These are phyloP conservation scores for Ladona fulva DNA, from an alignment of 1,140 invertebrate species.

Conservation along the genomic window DNA sequence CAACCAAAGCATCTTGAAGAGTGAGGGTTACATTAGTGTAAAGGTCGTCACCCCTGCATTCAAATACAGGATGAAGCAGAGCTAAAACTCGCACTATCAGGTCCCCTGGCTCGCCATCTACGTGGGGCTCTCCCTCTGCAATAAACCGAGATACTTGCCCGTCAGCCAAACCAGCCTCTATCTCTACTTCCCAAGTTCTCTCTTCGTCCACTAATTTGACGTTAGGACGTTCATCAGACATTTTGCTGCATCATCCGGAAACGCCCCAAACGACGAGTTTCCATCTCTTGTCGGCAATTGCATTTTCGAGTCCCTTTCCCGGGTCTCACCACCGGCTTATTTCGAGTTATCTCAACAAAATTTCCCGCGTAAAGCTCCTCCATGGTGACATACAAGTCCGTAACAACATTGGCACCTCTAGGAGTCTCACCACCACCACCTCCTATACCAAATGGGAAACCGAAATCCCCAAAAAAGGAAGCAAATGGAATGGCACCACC, in stretches of 20 bases:
- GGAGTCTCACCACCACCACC: constrained; percentile 65
- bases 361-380: constrained; percentile 97
- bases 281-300: constrained; percentile 98
- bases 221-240: constrained; percentile 99
- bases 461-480: constrained; percentile 96
- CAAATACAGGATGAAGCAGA: constrained; percentile 80
- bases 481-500: constrained; percentile 74
- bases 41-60: constrained; percentile 87
- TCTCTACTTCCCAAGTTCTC: constrained; percentile 84
- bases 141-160: constrained; percentile 89
- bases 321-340: constrained; percentile 92
- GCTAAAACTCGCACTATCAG: constrained; percentile 82
- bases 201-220: constrained; percentile 94
- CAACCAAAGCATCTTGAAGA: constrained; percentile 83
- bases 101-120: constrained; percentile 98
- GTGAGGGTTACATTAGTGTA: constrained; percentile 97
- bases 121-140: constrained; percentile 96
- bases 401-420: constrained; percentile 84
- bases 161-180: constrained; percentile 94
- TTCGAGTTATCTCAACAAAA: constrained; percentile 94
- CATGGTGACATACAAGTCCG: constrained; percentile 88
- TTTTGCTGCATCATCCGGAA: constrained; percentile 99
- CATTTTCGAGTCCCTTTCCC: constrained; percentile 93
- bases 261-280: constrained; percentile 86
- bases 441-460: constrained; percentile 77